Evolutionary conservation across 2,113 vertebrate species (phyloP).

Genomic region (Cromileptes altivelis): DNA sequence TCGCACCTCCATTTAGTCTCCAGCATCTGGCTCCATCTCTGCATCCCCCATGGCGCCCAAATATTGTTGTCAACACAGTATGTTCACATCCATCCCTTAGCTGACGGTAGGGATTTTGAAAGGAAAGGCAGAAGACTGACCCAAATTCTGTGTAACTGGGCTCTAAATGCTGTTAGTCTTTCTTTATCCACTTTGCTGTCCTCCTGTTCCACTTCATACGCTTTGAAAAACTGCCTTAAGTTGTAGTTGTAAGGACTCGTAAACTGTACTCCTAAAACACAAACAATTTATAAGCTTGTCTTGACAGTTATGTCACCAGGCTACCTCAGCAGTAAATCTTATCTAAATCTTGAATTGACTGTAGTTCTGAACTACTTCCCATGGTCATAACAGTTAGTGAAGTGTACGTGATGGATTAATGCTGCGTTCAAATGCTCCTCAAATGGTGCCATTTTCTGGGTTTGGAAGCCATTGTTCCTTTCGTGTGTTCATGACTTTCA

Average conservation of each 20-base stretch:
- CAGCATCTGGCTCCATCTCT: slow-evolving; percentile 30
- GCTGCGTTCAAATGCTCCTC: too few relatives aligned
- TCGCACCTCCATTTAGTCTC: slow-evolving; percentile 32
- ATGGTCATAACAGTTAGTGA: not conserved
- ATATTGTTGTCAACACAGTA: slow-evolving; percentile 42
- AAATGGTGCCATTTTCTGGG: too few relatives aligned
- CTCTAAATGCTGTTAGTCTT: slow-evolving; percentile 15
- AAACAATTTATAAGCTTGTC: not conserved
- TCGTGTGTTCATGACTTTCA: too few relatives aligned
- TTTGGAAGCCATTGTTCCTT: too few relatives aligned
- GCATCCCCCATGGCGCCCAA: not conserved
- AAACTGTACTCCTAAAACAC: not conserved
- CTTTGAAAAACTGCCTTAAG: not conserved
- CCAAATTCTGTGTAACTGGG: slow-evolving; percentile 36
- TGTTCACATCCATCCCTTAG: slow-evolving; percentile 26
- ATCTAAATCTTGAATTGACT: not conserved
- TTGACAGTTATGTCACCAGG: not conserved
- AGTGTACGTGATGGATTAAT: too few relatives aligned
- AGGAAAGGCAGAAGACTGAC: slow-evolving; percentile 33
- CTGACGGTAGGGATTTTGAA: slow-evolving; percentile 19
- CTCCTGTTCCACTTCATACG: slow-evolving; percentile 7
- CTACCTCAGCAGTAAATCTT: not conserved
- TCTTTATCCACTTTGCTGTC: slow-evolving; percentile 18
- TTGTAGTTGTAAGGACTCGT: not conserved
- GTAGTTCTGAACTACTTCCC: not conserved